A percentile compares a stretch with the other conserved stretches of the same genome.
Evolutionary conservation across 2,113 vertebrate genomes (phyloP).

Genomic region (Podiceps cristatus): DNA sequence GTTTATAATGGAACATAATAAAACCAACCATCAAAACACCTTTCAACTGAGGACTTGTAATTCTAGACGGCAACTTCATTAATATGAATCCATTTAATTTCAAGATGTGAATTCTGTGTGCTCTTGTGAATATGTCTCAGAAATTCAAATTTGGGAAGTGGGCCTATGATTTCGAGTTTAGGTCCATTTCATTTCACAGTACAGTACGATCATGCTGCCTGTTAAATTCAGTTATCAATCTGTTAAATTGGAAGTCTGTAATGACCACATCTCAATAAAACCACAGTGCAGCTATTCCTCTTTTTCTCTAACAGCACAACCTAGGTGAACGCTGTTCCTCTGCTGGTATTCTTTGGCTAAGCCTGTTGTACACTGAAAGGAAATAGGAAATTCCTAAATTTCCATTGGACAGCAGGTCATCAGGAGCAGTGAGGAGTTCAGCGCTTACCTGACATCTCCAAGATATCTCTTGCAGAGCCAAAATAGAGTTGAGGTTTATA

Average conservation of each 20-base stretch:
- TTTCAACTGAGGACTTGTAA: background rate
- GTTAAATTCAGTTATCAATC: background rate
- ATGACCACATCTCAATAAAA: background rate
- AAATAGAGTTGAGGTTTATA: background rate
- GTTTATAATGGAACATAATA: background rate
- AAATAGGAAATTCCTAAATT: background rate
- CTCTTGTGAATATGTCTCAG: background rate
- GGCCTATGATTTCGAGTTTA: background rate
- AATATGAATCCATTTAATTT: background rate
- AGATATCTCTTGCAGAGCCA: background rate
- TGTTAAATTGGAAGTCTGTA: background rate
- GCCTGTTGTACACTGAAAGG: background rate
- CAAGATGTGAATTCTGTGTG: background rate
- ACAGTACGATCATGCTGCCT: fast-evolving
- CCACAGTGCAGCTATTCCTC: background rate
- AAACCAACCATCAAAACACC: background rate
- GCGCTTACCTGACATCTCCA: background rate
- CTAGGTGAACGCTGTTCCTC: background rate
- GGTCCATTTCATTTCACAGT: background rate
- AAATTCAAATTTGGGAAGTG: background rate
- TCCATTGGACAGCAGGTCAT: background rate
- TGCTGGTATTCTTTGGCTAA: background rate
- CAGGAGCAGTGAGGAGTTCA: background rate
- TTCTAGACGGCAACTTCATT: background rate
- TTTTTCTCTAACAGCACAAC: background rate